Evolutionary conservation across 2,113 vertebrate species (phyloP).

Genomic region (Cervus canadensis): DNA sequence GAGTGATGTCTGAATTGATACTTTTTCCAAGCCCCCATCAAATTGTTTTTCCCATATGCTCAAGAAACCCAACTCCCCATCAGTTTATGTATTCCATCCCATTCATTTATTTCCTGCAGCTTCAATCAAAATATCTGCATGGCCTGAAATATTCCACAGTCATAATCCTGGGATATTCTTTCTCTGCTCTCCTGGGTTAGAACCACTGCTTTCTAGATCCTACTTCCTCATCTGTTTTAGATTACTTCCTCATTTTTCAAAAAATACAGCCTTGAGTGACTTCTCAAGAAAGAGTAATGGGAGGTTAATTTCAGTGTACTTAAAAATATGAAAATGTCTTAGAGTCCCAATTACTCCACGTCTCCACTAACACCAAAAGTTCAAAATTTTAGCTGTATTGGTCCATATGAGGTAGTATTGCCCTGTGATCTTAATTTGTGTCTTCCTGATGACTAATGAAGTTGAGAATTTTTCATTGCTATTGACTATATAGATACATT

Average conservation of each 20-base stretch:
- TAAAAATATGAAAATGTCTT: not conserved
- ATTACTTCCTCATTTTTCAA: conserved; percentile 1
- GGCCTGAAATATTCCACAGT: not conserved
- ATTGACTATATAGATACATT: not conserved
- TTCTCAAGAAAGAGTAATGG: not conserved
- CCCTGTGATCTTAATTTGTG: not conserved
- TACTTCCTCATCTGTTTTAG: not conserved
- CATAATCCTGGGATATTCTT: not conserved
- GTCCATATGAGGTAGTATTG: not conserved
- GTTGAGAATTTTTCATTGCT: not conserved
- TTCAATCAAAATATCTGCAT: not conserved
- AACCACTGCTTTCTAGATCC: not conserved
- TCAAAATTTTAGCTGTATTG: not conserved
- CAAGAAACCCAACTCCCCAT: not conserved
- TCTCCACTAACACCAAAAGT: not conserved
- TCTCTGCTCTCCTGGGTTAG: not conserved
- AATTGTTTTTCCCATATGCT: not conserved
- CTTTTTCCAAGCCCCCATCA: not conserved
- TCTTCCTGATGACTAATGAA: not conserved
- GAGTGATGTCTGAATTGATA: not conserved
- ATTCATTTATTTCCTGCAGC: not conserved
- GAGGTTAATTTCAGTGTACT: not conserved
- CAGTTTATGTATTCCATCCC: not conserved
- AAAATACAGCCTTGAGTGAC: not conserved
- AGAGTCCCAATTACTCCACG: not conserved